Percentiles rank a stretch among this genome's conserved stretches.
Conservation (phyloP, 1,140 invertebrate species). For the Popillia japonica region DNA sequence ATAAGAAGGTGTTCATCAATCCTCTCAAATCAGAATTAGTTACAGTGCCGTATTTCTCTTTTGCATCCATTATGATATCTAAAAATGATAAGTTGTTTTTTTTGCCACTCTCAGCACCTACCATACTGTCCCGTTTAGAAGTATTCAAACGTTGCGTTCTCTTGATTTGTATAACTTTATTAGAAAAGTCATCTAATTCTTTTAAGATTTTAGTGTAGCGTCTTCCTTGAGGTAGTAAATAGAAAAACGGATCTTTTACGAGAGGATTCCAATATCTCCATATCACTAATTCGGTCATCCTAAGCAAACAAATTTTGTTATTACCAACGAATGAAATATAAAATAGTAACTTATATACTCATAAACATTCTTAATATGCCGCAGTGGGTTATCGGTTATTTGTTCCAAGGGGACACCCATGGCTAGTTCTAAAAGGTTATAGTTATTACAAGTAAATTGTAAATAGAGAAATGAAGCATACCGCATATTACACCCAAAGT, state of each 20-base stretch:
- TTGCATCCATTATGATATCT: conserved; percentile 19
- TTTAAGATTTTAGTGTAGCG: background rate
- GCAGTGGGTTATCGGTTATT: background rate
- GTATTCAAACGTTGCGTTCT: background rate
- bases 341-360: background rate
- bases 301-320: background rate
- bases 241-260: conserved; percentile 8
- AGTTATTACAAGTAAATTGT: background rate
- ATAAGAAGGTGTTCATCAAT: conserved; percentile 20
- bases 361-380: background rate
- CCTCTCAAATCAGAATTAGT: conserved; percentile 2
- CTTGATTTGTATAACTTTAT: background rate
- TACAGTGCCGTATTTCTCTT: background rate
- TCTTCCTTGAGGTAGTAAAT: conserved; percentile 23
- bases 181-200: background rate
- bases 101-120: background rate
- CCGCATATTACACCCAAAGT: conserved; percentile 77
- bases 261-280: conserved; percentile 4
- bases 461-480: background rate
- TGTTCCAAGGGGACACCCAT: conserved; percentile 1
- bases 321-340: background rate
- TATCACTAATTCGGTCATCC: conserved; percentile 1
- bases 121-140: background rate
- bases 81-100: conserved; percentile 11
- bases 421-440: background rate